A percentile compares a stretch with the other conserved stretches of the same genome.
phyloP scores from a whole-genome alignment of 2,888 invertebrate genomes.

The Pycnomerus fuliginosus region DNA sequence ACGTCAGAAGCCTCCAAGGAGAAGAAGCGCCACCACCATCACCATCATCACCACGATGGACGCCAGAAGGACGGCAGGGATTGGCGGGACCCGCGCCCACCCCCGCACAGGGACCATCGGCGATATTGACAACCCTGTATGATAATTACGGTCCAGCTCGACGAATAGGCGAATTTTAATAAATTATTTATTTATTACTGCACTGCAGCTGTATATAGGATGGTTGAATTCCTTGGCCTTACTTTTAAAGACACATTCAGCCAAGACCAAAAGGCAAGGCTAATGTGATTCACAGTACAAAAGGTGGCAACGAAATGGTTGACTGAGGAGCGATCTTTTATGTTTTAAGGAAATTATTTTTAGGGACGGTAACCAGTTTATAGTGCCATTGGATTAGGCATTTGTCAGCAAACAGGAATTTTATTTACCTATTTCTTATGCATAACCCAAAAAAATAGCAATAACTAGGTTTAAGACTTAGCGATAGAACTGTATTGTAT shows the following conservation, averaged over 20 bases:
- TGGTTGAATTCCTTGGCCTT: conserved; percentile 44
- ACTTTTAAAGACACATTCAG: conserved; percentile 22
- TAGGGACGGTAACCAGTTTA: conserved; percentile 31
- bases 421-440: too few species aligned
- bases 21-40: conserved; percentile 74
- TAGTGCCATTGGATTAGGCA: conserved; percentile 26
- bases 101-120: conserved; percentile 59
- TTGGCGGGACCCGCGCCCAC: conserved; percentile 55
- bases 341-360: conserved; percentile 18
- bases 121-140: conserved; percentile 53
- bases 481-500: too few species aligned
- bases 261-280: conserved; percentile 36
- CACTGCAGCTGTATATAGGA: neutral
- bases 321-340: conserved; percentile 24
- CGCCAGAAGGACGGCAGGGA: conserved; percentile 60
- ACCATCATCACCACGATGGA: conserved; percentile 62
- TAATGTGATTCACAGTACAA: conserved; percentile 39
- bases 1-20: conserved; percentile 57
- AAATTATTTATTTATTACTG: conserved; percentile 24
- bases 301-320: conserved; percentile 17
- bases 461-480: too few species aligned
- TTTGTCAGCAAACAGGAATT: too few species aligned
- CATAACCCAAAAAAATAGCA: too few species aligned
- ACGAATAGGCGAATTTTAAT: conserved; percentile 37
- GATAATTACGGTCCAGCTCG: conserved; percentile 49